Evolutionary conservation across 2,113 vertebrate genomes (phyloP).

Genomic region (Brevimyrus niger): DNA sequence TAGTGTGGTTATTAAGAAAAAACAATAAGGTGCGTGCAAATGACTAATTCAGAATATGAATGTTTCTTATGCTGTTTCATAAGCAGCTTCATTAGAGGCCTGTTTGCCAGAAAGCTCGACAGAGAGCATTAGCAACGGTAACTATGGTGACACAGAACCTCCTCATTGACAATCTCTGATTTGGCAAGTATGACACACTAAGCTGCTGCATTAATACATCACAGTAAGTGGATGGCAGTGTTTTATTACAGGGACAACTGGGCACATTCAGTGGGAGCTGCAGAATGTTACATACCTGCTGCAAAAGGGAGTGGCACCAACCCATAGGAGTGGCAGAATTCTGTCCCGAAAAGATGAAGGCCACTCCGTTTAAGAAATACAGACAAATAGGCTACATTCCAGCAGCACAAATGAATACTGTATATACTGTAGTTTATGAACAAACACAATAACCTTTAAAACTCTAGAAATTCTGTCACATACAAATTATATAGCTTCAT

Average conservation of each 20-base stretch:
- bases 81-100: not conserved
- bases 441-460: not conserved
- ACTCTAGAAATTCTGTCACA: not conserved
- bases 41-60: not conserved
- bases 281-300: not conserved
- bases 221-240: not conserved
- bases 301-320: not conserved
- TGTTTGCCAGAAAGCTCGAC: not conserved
- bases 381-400: not conserved
- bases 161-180: not conserved
- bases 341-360: not conserved
- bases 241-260: not conserved
- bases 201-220: not conserved
- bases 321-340: not conserved
- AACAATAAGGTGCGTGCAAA: not conserved
- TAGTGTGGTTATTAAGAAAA: not conserved
- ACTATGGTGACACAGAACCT: constrained; percentile 11
- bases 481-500: not conserved
- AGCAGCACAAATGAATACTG: not conserved
- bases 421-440: not conserved
- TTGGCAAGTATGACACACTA: not conserved
- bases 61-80: not conserved
- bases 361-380: not conserved
- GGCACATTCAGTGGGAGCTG: not conserved
- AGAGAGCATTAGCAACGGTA: constrained; percentile 5